These are phyloP conservation scores for Coelopa frigida DNA, from an alignment of 1,140 invertebrate species.

Conservation along the genomic window DNA sequence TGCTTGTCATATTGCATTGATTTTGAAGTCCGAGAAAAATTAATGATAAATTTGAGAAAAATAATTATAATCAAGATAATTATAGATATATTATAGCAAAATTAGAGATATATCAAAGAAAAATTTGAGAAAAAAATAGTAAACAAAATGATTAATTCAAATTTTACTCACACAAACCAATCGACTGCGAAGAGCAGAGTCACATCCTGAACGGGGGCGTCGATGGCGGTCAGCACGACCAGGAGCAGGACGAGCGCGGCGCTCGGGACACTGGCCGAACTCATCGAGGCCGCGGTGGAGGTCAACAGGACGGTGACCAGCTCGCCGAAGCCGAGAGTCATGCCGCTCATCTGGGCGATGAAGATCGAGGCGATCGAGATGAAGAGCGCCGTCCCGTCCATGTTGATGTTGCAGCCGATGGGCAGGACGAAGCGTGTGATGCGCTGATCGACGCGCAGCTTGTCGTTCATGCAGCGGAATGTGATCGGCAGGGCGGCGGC, in stretches of 20 bases:
- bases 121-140: too few relatives aligned
- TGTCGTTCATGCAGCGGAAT: slow-evolving; percentile 89
- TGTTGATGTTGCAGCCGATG: slow-evolving; percentile 87
- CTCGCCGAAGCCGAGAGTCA: slow-evolving; percentile 68
- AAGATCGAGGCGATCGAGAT: slow-evolving; percentile 83
- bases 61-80: too few relatives aligned
- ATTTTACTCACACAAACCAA: slow-evolving; percentile 77
- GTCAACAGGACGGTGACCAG: slow-evolving; percentile 77
- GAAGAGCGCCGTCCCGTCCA: slow-evolving; percentile 91
- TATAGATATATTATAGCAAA: too few relatives aligned
- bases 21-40: too few relatives aligned
- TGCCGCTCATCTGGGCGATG: slow-evolving; percentile 85
- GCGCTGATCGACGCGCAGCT: slow-evolving; percentile 77
- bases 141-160: background rate
- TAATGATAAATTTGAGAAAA: too few relatives aligned
- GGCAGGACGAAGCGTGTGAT: slow-evolving; percentile 88
- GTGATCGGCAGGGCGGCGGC: slow-evolving; percentile 91
- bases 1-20: too few relatives aligned
- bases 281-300: slow-evolving; percentile 84
- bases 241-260: slow-evolving; percentile 82
- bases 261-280: slow-evolving; percentile 87
- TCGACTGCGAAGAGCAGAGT: slow-evolving; percentile 81
- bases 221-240: slow-evolving; percentile 78
- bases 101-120: too few relatives aligned
- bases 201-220: slow-evolving; percentile 72